Conservation (phyloP, 2,888 invertebrate species). For the Ischnus inquisitorius region DNA sequence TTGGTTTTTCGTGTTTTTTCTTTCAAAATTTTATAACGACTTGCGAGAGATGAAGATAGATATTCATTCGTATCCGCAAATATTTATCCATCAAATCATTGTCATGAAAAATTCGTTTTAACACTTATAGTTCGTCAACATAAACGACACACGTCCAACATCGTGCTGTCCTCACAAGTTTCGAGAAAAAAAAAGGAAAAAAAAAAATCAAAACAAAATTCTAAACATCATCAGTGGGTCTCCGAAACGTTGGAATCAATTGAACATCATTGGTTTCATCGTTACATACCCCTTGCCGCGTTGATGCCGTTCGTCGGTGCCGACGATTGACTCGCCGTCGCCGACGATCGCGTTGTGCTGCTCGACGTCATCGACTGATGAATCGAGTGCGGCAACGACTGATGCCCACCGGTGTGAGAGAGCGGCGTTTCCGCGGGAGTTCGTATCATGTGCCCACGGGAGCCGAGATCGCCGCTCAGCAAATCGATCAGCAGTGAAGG, state of each 20-base stretch:
- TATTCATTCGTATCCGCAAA: conserved; percentile 5
- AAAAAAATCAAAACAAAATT: neutral
- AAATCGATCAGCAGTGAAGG: conserved; percentile 90
- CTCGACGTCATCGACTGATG: conserved; percentile 80
- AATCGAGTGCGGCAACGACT: conserved; percentile 76
- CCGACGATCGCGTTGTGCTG: conserved; percentile 75
- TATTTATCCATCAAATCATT: conserved; percentile 28
- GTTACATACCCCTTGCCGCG: conserved; percentile 73
- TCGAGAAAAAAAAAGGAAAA: conserved; percentile 22
- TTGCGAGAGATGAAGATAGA: conserved; percentile 16
- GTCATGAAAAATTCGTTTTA: conserved; percentile 20
- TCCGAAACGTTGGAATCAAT: neutral
- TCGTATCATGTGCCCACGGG: conserved; percentile 80
- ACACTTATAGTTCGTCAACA: conserved; percentile 44
- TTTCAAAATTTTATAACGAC: conserved; percentile 22
- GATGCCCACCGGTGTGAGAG: conserved; percentile 78
- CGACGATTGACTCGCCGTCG: conserved; percentile 76
- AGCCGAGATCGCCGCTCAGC: conserved; percentile 87
- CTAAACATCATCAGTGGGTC: conserved; percentile 34
- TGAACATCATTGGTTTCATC: conserved; percentile 14
- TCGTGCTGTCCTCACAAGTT: conserved; percentile 56
- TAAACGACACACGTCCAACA: conserved; percentile 55
- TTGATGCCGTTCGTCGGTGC: conserved; percentile 74
- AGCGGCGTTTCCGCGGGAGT: conserved; percentile 82
- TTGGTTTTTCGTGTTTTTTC: conserved; percentile 16